Evolutionary conservation across 2,113 vertebrate genomes (phyloP).

Genomic region (Carassius auratus): DNA sequence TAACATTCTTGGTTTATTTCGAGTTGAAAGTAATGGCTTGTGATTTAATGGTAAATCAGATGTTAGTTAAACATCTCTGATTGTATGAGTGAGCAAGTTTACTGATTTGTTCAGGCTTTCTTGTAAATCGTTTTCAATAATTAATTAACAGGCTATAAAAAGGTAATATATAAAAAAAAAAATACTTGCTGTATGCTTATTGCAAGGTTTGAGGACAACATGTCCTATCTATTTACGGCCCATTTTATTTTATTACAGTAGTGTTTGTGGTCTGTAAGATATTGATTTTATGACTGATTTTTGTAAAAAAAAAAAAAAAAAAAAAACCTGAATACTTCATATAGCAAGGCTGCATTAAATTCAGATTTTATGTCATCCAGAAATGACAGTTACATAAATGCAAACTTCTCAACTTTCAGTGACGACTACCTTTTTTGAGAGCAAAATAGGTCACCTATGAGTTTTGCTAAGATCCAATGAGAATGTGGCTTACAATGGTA

Average conservation of each 20-base stretch:
- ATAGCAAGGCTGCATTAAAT: no score
- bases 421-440: no score
- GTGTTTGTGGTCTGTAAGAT: neutral
- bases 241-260: neutral
- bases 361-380: no score
- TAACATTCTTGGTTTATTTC: neutral
- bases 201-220: neutral
- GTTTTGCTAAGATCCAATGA: no score
- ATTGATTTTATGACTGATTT: no score
- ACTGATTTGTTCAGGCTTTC: neutral
- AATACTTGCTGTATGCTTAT: neutral
- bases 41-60: neutral
- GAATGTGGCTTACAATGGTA: no score
- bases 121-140: neutral
- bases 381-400: no score
- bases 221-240: neutral
- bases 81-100: neutral
- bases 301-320: no score
- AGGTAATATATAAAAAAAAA: neutral
- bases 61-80: neutral
- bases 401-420: no score
- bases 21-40: neutral
- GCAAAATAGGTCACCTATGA: no score
- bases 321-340: no score
- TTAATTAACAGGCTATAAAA: neutral